These are phyloP conservation scores for Hippocampus guttulatus DNA, from an alignment of 2,113 vertebrate species.

Conservation along the genomic window DNA sequence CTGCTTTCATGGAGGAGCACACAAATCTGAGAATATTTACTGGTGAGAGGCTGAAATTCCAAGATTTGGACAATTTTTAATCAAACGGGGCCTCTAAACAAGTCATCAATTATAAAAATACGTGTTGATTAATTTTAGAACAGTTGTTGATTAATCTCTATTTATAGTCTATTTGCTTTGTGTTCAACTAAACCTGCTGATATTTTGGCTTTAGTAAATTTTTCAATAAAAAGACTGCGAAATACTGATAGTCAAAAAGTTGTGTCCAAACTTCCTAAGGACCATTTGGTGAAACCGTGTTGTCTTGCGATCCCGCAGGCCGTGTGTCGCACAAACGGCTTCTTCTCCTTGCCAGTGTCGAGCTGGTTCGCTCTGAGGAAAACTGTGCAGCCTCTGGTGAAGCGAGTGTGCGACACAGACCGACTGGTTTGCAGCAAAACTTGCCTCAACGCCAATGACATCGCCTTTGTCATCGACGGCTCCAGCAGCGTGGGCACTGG, in stretches of 20 bases:
- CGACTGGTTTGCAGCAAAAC: slow-evolving; percentile 93
- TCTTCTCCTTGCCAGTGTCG: slow-evolving; percentile 81
- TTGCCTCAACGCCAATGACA: slow-evolving; percentile 92
- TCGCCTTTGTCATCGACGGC: slow-evolving; percentile 92
- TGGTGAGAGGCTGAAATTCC: too few relatives aligned
- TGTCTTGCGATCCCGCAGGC: slow-evolving; percentile 70
- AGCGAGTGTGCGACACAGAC: slow-evolving; percentile 84
- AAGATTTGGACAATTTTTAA: too few relatives aligned
- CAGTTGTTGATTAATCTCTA: too few relatives aligned
- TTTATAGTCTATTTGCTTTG: too few relatives aligned
- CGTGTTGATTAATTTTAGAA: too few relatives aligned
- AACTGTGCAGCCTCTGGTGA: slow-evolving; percentile 83
- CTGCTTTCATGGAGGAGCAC: too few relatives aligned
- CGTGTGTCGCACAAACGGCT: slow-evolving; percentile 88
- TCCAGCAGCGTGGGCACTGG: slow-evolving; percentile 92
- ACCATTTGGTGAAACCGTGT: neutral
- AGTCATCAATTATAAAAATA: too few relatives aligned
- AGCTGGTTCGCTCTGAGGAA: slow-evolving; percentile 92
- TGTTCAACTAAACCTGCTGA: too few relatives aligned
- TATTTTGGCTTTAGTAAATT: neutral
- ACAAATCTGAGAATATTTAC: too few relatives aligned
- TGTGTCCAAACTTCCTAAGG: neutral
- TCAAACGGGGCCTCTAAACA: too few relatives aligned
- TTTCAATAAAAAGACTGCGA: neutral
- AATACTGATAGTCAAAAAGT: neutral